phyloP scores from a whole-genome alignment of 1,140 invertebrate genomes.

The Formica selysi region DNA sequence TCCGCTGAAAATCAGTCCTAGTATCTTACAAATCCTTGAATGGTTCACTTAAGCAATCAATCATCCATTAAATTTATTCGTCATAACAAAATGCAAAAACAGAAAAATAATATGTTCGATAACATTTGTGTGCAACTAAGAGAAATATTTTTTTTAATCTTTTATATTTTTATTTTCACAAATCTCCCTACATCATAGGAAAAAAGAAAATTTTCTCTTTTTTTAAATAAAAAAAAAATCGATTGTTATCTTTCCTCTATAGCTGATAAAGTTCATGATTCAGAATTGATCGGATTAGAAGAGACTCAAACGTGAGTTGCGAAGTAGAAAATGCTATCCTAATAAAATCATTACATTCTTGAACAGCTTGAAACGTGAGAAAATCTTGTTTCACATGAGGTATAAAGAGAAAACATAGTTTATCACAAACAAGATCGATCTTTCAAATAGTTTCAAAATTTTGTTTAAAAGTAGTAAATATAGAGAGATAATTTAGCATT shows the following conservation, averaged over 20 bases:
- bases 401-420: slow-evolving; percentile 9
- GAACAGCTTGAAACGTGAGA: slow-evolving; percentile 43
- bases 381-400: background rate
- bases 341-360: slow-evolving; percentile 47
- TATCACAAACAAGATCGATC: background rate
- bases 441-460: background rate
- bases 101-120: background rate
- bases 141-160: background rate
- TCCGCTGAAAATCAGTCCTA: slow-evolving; percentile 23
- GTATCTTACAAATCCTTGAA: slow-evolving; percentile 19
- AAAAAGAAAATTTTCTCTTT: background rate
- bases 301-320: background rate
- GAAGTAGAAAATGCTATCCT: slow-evolving; percentile 35
- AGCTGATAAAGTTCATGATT: slow-evolving; percentile 35
- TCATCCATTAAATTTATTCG: slow-evolving; percentile 51
- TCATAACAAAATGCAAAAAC: slow-evolving; percentile 1
- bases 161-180: too few relatives aligned
- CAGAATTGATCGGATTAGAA: slow-evolving; percentile 22
- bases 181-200: background rate
- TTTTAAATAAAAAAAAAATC: background rate
- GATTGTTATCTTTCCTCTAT: background rate
- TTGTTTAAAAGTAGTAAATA: background rate
- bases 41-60: background rate
- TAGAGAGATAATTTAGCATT: background rate
- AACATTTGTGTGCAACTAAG: background rate